Percentiles rank a stretch among this genome's conserved stretches.
Conservation (phyloP, 30 jellyfish, hydroid and myxozoan species). For the Aurelia sp. region DNA sequence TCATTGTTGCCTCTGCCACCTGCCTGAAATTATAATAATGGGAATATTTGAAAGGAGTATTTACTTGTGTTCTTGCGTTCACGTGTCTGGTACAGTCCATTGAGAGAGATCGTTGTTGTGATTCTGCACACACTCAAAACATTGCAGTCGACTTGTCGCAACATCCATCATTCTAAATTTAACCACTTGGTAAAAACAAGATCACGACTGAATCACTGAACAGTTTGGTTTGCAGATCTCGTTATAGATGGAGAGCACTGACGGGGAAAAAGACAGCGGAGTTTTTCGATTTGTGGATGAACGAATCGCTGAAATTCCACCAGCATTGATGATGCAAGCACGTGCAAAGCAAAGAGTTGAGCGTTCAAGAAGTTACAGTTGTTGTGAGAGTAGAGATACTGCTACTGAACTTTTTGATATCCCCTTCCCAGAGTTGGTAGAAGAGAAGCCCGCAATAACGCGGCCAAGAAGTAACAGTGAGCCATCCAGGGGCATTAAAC, state of each 20-base stretch:
- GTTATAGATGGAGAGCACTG: constrained; percentile 30
- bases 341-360: constrained; percentile 51
- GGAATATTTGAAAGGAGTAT: constrained; percentile 7
- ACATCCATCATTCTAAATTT: no score
- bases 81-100: constrained; percentile 60
- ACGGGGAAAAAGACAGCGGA: constrained; percentile 12
- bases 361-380: constrained; percentile 52
- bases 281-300: constrained; percentile 43
- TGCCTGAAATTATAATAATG: constrained; percentile 29
- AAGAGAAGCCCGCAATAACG: not conserved
- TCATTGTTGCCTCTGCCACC: constrained; percentile 54
- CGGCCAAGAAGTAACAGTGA: constrained; percentile 74
- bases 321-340: constrained; percentile 22
- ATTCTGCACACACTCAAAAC: constrained; percentile 30
- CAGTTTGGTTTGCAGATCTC: not conserved
- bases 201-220: not conserved
- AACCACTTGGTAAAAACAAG: not conserved
- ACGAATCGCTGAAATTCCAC: constrained; percentile 21
- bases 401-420: not conserved
- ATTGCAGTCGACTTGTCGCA: not conserved
- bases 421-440: not conserved
- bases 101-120: constrained; percentile 66
- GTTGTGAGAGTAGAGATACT: constrained; percentile 21
- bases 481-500: constrained; percentile 39
- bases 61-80: constrained; percentile 64